Evolutionary conservation across 2,888 invertebrate species (phyloP).

Genomic region (Parnassius smintheus): DNA sequence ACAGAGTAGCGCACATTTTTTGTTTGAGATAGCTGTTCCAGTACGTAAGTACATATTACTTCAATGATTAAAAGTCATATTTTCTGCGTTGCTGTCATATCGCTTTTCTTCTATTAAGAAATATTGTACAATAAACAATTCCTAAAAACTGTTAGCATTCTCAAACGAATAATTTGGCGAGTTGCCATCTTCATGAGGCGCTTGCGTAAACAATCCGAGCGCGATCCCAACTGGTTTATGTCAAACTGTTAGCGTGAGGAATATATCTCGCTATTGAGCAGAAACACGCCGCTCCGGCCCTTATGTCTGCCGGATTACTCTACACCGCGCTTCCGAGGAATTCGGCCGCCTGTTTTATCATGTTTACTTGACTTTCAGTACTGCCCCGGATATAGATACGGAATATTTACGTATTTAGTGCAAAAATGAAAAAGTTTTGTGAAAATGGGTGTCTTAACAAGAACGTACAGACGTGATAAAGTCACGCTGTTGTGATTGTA

Average conservation of each 20-base stretch:
- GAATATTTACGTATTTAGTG: too few species aligned
- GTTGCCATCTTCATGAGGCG: constrained; percentile 6
- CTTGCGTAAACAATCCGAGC: background rate
- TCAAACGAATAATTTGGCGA: constrained; percentile 7
- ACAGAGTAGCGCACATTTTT: too few species aligned
- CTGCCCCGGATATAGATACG: too few species aligned
- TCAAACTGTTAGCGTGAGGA: background rate
- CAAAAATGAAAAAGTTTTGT: too few species aligned
- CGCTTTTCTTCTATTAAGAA: background rate
- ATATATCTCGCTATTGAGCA: background rate
- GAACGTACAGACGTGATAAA: too few species aligned
- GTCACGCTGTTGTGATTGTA: too few species aligned
- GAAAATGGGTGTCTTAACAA: too few species aligned
- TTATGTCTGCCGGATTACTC: background rate
- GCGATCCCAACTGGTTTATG: background rate
- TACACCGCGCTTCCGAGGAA: constrained; percentile 2
- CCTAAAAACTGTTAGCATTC: background rate
- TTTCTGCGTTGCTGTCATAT: too few species aligned
- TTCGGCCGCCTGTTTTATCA: constrained; percentile 1
- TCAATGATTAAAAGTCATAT: too few species aligned
- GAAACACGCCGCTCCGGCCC: background rate
- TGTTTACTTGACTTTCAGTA: constrained; percentile 1
- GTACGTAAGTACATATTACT: too few species aligned
- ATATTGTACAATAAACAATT: background rate
- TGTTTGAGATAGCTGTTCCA: too few species aligned